Evolutionary conservation across 2,113 vertebrate species (phyloP).

Genomic region (Hystrix cristata): DNA sequence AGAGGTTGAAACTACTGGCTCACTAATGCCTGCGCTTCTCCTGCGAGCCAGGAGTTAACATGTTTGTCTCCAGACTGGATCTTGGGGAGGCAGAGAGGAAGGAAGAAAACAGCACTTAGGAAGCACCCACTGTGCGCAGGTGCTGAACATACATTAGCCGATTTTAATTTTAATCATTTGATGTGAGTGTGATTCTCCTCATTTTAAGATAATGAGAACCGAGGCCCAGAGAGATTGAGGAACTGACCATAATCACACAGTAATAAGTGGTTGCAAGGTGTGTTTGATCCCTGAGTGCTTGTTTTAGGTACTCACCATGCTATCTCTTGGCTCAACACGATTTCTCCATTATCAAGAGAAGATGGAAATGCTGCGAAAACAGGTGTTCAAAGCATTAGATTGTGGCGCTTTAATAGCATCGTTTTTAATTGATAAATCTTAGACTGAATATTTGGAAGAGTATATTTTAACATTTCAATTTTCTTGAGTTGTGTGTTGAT

Average conservation of each 20-base stretch:
- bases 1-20: not conserved
- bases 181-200: conserved; percentile 8
- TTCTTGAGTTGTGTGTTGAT: conserved; percentile 56
- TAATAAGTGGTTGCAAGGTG: not conserved
- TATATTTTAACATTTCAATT: conserved; percentile 62
- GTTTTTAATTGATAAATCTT: conserved; percentile 49
- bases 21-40: not conserved
- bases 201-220: conserved; percentile 66
- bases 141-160: conserved; percentile 64
- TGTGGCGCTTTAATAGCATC: conserved; percentile 45
- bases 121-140: conserved; percentile 74
- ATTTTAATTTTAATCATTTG: conserved; percentile 67
- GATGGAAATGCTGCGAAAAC: conserved; percentile 54
- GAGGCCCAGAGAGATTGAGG: not conserved
- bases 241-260: conserved; percentile 53
- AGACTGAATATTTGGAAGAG: conserved; percentile 47
- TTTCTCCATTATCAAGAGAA: conserved; percentile 44
- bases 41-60: not conserved
- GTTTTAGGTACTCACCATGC: not conserved
- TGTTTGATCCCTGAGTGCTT: not conserved
- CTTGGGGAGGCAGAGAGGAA: conserved; percentile 27
- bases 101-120: conserved; percentile 52
- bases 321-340: not conserved
- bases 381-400: conserved; percentile 61
- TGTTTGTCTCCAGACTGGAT: not conserved